Conservation (phyloP, 35 echinoderm and acorn worm genomes). For the Chiridota heheva region DNA sequence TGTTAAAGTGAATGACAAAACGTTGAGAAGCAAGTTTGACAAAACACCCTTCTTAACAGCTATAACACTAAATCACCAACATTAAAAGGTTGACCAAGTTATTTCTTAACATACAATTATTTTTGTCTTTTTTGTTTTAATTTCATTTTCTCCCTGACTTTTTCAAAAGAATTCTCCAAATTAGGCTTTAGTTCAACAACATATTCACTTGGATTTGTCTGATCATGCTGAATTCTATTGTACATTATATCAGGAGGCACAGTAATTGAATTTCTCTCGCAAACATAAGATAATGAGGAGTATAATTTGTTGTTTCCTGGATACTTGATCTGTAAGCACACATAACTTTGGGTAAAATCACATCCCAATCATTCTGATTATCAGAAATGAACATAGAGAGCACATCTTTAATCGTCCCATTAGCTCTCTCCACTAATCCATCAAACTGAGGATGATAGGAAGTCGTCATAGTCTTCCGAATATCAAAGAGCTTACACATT, state of each 20-base stretch:
- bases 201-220: neutral
- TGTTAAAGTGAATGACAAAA: neutral
- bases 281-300: constrained; percentile 51
- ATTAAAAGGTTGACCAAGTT: neutral
- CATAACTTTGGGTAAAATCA: constrained; percentile 19
- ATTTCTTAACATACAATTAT: neutral
- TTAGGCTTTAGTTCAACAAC: neutral
- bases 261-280: constrained; percentile 53
- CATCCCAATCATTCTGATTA: constrained; percentile 56
- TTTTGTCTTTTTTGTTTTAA: neutral
- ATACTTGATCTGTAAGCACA: constrained; percentile 18
- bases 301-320: constrained; percentile 33
- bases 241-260: constrained; percentile 20
- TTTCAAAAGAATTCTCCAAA: neutral
- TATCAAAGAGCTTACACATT: constrained; percentile 38
- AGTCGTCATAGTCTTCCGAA: constrained; percentile 50
- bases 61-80: neutral
- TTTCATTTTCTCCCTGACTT: neutral
- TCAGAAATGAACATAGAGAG: neutral
- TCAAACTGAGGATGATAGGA: constrained; percentile 23
- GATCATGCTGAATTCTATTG: neutral
- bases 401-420: constrained; percentile 6
- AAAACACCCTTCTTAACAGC: neutral
- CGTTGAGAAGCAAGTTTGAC: neutral
- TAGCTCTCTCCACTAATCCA: constrained; percentile 50